phyloP scores from a whole-genome alignment of 1,140 invertebrate genomes.

The Drosophila tropicalis region DNA sequence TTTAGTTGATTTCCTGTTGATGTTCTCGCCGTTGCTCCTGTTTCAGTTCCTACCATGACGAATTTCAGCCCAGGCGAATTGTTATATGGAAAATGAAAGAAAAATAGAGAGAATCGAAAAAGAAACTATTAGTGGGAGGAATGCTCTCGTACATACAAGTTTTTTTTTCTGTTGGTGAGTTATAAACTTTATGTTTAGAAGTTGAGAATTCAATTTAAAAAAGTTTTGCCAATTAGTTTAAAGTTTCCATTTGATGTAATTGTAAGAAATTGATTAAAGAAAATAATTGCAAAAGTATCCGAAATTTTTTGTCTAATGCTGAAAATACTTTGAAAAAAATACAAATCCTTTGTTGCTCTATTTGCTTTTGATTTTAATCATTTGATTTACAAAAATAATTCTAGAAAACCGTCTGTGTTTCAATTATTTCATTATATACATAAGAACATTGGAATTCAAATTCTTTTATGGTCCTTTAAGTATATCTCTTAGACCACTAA shows the following conservation, averaged over 20 bases:
- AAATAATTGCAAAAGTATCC: no score
- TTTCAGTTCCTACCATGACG: constrained; percentile 18
- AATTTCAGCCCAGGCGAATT: constrained; percentile 1
- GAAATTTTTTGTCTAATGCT: no score
- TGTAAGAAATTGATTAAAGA: background rate
- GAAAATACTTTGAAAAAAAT: no score
- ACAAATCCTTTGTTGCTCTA: no score
- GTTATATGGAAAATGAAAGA: constrained; percentile 19
- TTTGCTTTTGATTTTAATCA: no score
- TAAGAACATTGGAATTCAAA: no score
- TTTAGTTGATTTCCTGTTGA: constrained; percentile 75
- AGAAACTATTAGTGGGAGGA: constrained; percentile 36
- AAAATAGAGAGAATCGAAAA: constrained; percentile 18
- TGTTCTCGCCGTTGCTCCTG: constrained; percentile 23
- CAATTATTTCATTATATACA: no score
- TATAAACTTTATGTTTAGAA: background rate
- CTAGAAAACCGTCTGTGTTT: no score
- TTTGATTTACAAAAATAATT: no score
- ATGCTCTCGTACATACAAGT: background rate
- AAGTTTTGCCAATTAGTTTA: background rate
- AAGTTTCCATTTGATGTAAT: background rate
- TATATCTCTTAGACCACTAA: no score
- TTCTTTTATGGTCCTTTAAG: no score
- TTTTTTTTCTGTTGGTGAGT: background rate
- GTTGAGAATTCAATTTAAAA: background rate